These are phyloP conservation scores for Notarius lentiginosus DNA, from an alignment of 2,113 vertebrate genomes.

Conservation along the genomic window DNA sequence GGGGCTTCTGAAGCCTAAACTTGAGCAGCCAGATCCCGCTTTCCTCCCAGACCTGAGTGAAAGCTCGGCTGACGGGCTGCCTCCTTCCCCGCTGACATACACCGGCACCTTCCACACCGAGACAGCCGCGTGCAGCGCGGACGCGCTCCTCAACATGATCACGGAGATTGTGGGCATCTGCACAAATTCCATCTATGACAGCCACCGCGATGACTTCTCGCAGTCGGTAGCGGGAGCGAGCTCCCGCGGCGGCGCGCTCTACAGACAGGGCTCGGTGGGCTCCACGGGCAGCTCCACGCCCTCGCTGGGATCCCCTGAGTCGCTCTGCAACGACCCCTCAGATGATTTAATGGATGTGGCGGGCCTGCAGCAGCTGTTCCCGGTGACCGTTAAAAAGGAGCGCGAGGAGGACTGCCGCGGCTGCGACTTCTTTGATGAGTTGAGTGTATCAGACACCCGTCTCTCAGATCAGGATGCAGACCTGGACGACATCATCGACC, in stretches of 20 bases:
- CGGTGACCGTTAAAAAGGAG: constrained; percentile 74
- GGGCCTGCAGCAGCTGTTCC: constrained; percentile 56
- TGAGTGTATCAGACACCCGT: not conserved
- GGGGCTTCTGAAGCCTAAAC: constrained; percentile 51
- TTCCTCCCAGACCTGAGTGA: constrained; percentile 79
- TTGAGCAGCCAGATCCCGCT: constrained; percentile 70
- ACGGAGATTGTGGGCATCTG: constrained; percentile 92
- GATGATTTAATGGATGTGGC: constrained; percentile 48
- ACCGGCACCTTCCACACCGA: constrained; percentile 84
- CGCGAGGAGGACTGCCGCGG: constrained; percentile 73
- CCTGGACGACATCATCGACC: constrained; percentile 66
- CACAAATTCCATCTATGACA: constrained; percentile 72
- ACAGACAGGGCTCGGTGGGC: constrained; percentile 61
- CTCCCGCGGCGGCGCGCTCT: constrained; percentile 60
- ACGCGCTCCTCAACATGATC: constrained; percentile 93
- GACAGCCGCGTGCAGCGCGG: constrained; percentile 79
- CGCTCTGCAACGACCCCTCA: constrained; percentile 66
- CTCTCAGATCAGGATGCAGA: constrained; percentile 54
- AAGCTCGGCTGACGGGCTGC: constrained; percentile 73
- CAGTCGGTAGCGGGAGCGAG: constrained; percentile 50
- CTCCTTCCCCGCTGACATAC: constrained; percentile 81
- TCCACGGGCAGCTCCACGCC: constrained; percentile 40
- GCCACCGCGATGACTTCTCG: constrained; percentile 58
- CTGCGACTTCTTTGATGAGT: constrained; percentile 66
- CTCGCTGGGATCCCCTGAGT: constrained; percentile 58